Conservation (phyloP, 1,140 invertebrate genomes). For the Dendrolimus kikuchii region DNA sequence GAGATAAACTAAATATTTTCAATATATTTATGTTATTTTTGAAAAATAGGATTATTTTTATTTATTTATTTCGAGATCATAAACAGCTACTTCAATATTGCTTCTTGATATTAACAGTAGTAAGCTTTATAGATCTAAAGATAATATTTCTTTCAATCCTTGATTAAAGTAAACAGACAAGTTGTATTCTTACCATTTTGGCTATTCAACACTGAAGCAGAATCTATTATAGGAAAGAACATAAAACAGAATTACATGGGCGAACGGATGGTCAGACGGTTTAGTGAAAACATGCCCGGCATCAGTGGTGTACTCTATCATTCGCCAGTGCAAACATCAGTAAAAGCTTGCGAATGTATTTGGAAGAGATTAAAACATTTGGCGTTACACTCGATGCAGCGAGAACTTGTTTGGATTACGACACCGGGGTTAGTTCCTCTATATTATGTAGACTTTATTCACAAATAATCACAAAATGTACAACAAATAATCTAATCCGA, state of each 20-base stretch:
- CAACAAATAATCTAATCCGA: too few species aligned
- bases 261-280: slow-evolving; percentile 13
- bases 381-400: slow-evolving; percentile 15
- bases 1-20: too few species aligned
- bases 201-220: neutral
- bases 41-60: too few species aligned
- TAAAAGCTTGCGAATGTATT: slow-evolving; percentile 36
- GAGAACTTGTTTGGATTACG: slow-evolving; percentile 17
- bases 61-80: too few species aligned
- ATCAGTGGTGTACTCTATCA: slow-evolving; percentile 44
- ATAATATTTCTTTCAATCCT: too few species aligned
- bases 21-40: too few species aligned
- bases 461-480: too few species aligned
- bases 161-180: slow-evolving; percentile 5
- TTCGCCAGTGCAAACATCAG: slow-evolving; percentile 42
- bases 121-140: too few species aligned
- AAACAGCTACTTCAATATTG: too few species aligned
- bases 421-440: neutral
- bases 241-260: slow-evolving; percentile 18
- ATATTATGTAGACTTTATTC: neutral
- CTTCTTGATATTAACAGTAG: too few species aligned
- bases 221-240: slow-evolving; percentile 15
- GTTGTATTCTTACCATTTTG: slow-evolving; percentile 3
- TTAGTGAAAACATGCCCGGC: slow-evolving; percentile 28
- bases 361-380: slow-evolving; percentile 44